These are phyloP conservation scores for Nineta flava DNA, from an alignment of 2,888 invertebrate genomes.

Conservation along the genomic window DNA sequence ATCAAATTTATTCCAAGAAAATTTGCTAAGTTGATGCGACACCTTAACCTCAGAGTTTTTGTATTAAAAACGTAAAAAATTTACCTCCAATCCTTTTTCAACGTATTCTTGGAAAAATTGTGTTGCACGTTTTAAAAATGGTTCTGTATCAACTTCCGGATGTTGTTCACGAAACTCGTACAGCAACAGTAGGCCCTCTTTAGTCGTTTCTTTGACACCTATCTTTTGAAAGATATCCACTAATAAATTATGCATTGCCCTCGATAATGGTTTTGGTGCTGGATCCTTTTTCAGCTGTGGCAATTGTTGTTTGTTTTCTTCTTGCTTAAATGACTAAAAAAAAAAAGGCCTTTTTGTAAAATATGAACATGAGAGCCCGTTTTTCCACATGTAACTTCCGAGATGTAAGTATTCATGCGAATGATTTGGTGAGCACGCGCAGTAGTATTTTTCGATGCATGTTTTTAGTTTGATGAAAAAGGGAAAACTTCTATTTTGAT, in stretches of 20 bases:
- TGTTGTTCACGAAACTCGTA: constrained; percentile 67
- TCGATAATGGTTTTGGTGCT: constrained; percentile 38
- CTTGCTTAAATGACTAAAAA: constrained; percentile 30
- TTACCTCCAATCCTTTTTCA: constrained; percentile 53
- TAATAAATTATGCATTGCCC: constrained; percentile 70
- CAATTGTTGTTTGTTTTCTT: constrained; percentile 26
- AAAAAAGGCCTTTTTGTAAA: no score
- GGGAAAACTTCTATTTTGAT: no score
- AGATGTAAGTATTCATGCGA: no score
- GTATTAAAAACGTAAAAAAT: constrained; percentile 18
- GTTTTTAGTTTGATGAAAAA: no score
- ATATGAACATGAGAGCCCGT: no score
- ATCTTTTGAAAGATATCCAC: constrained; percentile 84
- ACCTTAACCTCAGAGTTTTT: no score
- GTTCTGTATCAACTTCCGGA: constrained; percentile 73
- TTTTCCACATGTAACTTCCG: no score
- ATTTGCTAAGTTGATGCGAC: no score
- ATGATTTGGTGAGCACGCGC: no score
- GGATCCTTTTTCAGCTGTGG: constrained; percentile 21
- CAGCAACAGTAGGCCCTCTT: constrained; percentile 62
- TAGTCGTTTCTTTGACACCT: constrained; percentile 73
- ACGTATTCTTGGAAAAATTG: constrained; percentile 79
- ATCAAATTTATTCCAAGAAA: no score
- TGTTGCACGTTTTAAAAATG: constrained; percentile 68
- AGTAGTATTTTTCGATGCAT: no score